These are phyloP conservation scores for Sciaenops ocellatus DNA, from an alignment of 2,797 vertebrate species.

Conservation along the genomic window DNA sequence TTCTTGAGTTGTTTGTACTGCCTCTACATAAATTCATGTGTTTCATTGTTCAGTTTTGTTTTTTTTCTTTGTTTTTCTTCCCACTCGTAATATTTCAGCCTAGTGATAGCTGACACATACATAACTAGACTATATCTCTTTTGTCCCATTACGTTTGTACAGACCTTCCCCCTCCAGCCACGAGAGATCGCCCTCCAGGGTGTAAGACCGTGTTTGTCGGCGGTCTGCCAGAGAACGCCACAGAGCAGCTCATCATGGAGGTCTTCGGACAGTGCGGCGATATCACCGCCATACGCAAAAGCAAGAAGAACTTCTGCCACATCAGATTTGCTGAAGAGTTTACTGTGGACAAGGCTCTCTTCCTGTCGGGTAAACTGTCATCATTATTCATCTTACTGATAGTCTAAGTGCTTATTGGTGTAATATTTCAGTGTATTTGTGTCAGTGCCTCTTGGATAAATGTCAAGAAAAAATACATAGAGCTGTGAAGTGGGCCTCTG, in stretches of 20 bases:
- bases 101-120: neutral
- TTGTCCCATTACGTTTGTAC: slow-evolving; percentile 32
- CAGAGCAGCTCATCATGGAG: slow-evolving; percentile 94
- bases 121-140: slow-evolving; percentile 2
- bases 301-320: slow-evolving; percentile 98
- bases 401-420: neutral
- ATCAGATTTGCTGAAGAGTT: slow-evolving; percentile 95
- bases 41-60: slow-evolving; percentile 22
- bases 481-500: neutral
- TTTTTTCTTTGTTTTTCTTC: neutral
- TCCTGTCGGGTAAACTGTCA: slow-evolving; percentile 89
- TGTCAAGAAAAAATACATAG: neutral
- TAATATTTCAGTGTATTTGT: slow-evolving; percentile 5
- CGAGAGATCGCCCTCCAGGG: slow-evolving; percentile 94
- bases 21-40: slow-evolving; percentile 15
- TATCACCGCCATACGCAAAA: slow-evolving; percentile 95
- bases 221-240: slow-evolving; percentile 93
- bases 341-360: slow-evolving; percentile 96
- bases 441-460: neutral
- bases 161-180: slow-evolving; percentile 96
- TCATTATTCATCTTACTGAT: neutral
- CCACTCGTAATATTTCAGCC: neutral
- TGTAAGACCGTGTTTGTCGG: slow-evolving; percentile 98
- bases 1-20: slow-evolving; percentile 11
- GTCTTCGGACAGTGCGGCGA: slow-evolving; percentile 96